Evolutionary conservation across 2,888 invertebrate genomes (phyloP), one percentile per base, ranked within the genome.

Genomic region (Yponomeuta cagnagella): DNA sequence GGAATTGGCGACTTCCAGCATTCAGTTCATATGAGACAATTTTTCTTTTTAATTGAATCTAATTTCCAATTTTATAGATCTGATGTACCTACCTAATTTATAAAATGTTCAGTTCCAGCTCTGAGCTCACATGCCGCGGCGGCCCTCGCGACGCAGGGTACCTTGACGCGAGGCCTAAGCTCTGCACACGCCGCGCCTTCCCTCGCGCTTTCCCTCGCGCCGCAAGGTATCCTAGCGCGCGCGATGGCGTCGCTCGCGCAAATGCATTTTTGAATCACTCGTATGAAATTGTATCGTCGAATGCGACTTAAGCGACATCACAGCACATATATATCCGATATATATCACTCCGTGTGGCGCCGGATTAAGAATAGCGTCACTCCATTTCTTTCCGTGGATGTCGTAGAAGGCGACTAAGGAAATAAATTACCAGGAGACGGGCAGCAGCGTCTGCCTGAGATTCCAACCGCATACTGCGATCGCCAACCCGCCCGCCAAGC

Each of bases 101-200:
- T 1, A 1, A 43, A 15, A 58, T 58, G 15, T 58, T 58, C 52
- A 58, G 12, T 58, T 58, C 52, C 52, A 58, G 52, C 52, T 15
- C 52, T 58, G 52, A 58, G 12, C 15, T 58, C 52, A 58, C 52
- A 58, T 58, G 52, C 52, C 12, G 52, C 52, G 15, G 0, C 30
- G 52, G 37, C 37, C n/a, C 70, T 9, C 43, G 33, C 72, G 75
- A 3, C 74, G 69, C 65, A 75, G 70, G 82, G 85, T 0, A 74
- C 88, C 23, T 43, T 89, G 2, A 74, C 85, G 1, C 80, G 90
- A 8, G 93, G 93, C 94, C 0, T 92, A 95, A 0, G 88, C 97
- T 2, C 78, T 86, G 15, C 94, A 94, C 82, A 96, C 97, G 96
- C 97, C 97, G 84, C 91, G 92, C 67, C 33, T 33, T 33, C 33